Base-by-base conservation (phyloP, 2,888 invertebrate species). In the Agrotis clavis region DNA sequence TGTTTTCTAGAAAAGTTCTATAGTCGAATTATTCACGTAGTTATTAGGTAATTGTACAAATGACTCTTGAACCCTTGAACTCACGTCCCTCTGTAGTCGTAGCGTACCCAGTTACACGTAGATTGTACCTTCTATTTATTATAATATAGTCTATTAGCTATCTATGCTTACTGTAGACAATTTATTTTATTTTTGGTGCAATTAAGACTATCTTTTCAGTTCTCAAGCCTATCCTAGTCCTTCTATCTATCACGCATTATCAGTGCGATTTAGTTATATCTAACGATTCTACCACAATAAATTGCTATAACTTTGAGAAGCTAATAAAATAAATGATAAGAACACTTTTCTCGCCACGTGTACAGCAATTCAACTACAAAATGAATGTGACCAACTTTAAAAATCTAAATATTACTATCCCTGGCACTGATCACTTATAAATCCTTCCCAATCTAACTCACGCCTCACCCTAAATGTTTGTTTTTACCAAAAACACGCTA, bases 61-160 rank as follows among this genome's bases (percentile, higher is more conserved):
- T 91, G 81, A 91, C 86, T 91, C 89, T 92, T 87, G 73, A 94
- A 90, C 95, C 95, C 95, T 95, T 95, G 93, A 94, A 93, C 94
- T 95, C 95, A 95, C 95, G 95, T 96, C 95, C 95, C 93, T 92
- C 91, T 84, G 91, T 95, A 95, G 95, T 89, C 78, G 86, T 93
- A 91, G 89, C 80, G 79, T 88, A 88, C 88, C 90, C 88, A 83
- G 88, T 85, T 87, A 85, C 86, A 87, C 88, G 86, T 90, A 88
- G 86, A 78, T 75, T 73, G 71, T 86, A 84, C 83, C 82, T 83
- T 68, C 75, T 88, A 88, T 76, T 72, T 77, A 84, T 74, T 70
- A 77, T 73, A 70, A 73, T 86, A 69, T 85, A 80, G 65, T 80
- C 59, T 68, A 53, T 68, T 85, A 79, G 71, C 59, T 79, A 65